A percentile compares a stretch with the other conserved stretches of the same genome.
Conservation (phyloP, 2,113 vertebrate species). For the Xenopus borealis region DNA sequence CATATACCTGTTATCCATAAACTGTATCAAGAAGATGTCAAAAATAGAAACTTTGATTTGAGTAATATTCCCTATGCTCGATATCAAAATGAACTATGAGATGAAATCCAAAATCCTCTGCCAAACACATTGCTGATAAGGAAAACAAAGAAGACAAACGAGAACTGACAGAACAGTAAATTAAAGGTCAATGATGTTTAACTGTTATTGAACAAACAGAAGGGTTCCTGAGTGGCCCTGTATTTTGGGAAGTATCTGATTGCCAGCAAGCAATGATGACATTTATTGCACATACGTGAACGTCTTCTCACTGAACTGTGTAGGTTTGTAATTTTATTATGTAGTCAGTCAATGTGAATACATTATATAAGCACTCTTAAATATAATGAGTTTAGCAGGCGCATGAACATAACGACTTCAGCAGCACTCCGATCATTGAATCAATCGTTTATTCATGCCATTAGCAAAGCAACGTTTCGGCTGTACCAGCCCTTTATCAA, state of each 20-base stretch:
- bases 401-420: too few species aligned
- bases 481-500: too few species aligned
- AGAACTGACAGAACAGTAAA: slow-evolving; percentile 17
- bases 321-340: too few species aligned
- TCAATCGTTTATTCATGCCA: too few species aligned
- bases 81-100: slow-evolving; percentile 22
- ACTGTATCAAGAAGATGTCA: slow-evolving; percentile 35
- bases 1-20: neutral
- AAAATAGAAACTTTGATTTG: slow-evolving; percentile 29
- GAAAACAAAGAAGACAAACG: slow-evolving; percentile 22
- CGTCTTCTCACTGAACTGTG: neutral
- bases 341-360: too few species aligned
- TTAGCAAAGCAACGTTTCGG: too few species aligned
- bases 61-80: slow-evolving; percentile 30
- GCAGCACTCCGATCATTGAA: too few species aligned
- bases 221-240: neutral
- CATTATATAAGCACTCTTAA: too few species aligned
- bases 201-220: slow-evolving; percentile 15
- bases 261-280: slow-evolving; percentile 1
- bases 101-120: slow-evolving; percentile 31
- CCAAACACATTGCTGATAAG: slow-evolving; percentile 25
- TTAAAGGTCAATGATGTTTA: slow-evolving; percentile 36
- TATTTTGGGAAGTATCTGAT: neutral
- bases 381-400: too few species aligned
- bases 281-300: too few species aligned